Evolutionary conservation across 2,797 vertebrate genomes (phyloP), one percentile per base, ranked within the genome.

Genomic region (Rhadinocentrus ornatus): DNA sequence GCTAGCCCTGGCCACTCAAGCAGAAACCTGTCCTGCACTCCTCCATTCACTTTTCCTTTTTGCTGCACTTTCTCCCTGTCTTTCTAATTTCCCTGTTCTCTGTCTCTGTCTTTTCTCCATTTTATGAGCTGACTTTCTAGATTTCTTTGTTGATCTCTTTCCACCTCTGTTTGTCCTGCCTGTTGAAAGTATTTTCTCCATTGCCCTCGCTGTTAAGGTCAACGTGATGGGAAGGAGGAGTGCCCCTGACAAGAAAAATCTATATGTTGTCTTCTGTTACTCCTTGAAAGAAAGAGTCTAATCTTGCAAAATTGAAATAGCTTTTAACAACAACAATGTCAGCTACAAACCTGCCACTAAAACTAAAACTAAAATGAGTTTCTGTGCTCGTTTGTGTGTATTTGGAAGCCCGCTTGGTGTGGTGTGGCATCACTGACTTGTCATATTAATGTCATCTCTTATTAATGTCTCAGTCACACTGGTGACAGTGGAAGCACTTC

Each of bases 211-310:
- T 81, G 87, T 92, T 93, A 92, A 94, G 93, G 93, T 94, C 92
- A 94, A 82, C 88, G 89, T 91, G 91, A 93, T 92, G 86, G 85
- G 76, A 66, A 87, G 80, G 88, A 73, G 82, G 66, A 86, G 69
- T 73, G 80, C 83, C 90, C 85, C 91, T 94, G 93, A 93, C 93
- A 93, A 93, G 91, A 90, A 93, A 93, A 94, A 94, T 94, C 93
- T 91, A 94, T 94, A 93, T 89, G 91, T 93, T 92, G 89, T 91
- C 90, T 93, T 93, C 90, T 92, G 90, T 86, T 87, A 86, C 87
- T 91, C 81, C 79, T 78, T 77, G 90, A 91, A 93, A 92, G 87
- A 91, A 78, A 75, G 71, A 86, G 84, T 78, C 86, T 87, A 88
- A 87, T 93, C 89, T 93, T 18, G 61, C 80, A 82, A 81, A 85